Evolutionary conservation across 2,113 vertebrate species (phyloP).

Genomic region (Puma concolor): DNA sequence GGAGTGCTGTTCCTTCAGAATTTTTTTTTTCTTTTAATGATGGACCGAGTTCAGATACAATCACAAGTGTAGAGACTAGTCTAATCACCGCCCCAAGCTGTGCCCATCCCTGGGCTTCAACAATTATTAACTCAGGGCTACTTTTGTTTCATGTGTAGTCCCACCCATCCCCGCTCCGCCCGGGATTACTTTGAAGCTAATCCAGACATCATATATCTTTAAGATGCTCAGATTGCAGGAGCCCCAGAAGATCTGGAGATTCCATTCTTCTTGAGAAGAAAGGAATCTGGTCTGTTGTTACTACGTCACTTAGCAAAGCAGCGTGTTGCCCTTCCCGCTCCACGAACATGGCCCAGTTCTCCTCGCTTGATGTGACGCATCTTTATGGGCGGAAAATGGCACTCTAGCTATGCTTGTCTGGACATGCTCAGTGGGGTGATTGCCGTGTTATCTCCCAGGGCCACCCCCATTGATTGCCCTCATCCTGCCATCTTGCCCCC

Average conservation of each 20-base stretch:
- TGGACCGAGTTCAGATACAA: slow-evolving; percentile 62
- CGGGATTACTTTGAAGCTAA: slow-evolving; percentile 75
- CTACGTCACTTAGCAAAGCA: not conserved
- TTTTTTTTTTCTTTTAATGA: slow-evolving; percentile 45
- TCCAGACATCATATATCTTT: slow-evolving; percentile 77
- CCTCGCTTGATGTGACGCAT: not conserved
- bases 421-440: not conserved
- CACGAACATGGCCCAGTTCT: not conserved
- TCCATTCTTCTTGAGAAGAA: slow-evolving; percentile 54
- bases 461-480: not conserved
- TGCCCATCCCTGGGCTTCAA: slow-evolving; percentile 6
- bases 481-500: not conserved
- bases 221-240: slow-evolving; percentile 63
- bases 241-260: slow-evolving; percentile 53
- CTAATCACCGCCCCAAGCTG: not conserved
- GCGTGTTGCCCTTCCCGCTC: slow-evolving; percentile 24
- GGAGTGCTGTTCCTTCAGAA: not conserved
- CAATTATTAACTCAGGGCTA: slow-evolving; percentile 17
- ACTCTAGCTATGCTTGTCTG: not conserved
- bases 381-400: not conserved
- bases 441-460: not conserved
- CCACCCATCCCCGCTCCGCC: not conserved
- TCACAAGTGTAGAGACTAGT: slow-evolving; percentile 49
- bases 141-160: slow-evolving; percentile 69
- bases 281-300: slow-evolving; percentile 27